These are phyloP conservation scores for Gryllus bimaculatus DNA, from an alignment of 1,140 invertebrate genomes.

Conservation along the genomic window DNA sequence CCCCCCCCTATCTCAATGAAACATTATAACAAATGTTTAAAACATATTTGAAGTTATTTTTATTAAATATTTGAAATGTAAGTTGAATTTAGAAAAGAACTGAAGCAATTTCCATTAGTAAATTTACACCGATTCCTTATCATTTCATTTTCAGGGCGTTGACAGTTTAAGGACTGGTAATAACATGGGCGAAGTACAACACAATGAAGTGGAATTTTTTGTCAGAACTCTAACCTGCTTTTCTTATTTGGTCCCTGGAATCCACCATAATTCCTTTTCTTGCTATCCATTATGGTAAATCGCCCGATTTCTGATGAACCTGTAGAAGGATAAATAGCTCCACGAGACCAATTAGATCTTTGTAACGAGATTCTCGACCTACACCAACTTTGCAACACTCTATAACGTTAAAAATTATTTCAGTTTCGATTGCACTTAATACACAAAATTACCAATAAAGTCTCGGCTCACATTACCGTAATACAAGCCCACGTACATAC, in stretches of 20 bases:
- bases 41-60: neutral
- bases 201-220: neutral
- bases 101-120: neutral
- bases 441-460: too few species aligned
- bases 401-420: too few species aligned
- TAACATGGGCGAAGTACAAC: neutral
- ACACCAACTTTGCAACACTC: too few species aligned
- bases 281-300: slow-evolving; percentile 45
- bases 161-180: neutral
- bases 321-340: too few species aligned
- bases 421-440: too few species aligned
- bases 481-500: too few species aligned
- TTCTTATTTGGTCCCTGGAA: neutral
- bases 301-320: too few species aligned
- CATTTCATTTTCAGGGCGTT: neutral
- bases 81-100: neutral
- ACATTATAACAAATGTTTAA: neutral
- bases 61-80: neutral
- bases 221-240: neutral
- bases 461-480: too few species aligned
- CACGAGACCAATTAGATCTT: too few species aligned
- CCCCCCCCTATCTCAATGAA: too few species aligned
- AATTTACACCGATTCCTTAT: neutral
- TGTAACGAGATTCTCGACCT: too few species aligned
- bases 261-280: slow-evolving; percentile 22